Base-by-base conservation (phyloP, 1,140 invertebrate species). In the Drosophila teissieri region DNA sequence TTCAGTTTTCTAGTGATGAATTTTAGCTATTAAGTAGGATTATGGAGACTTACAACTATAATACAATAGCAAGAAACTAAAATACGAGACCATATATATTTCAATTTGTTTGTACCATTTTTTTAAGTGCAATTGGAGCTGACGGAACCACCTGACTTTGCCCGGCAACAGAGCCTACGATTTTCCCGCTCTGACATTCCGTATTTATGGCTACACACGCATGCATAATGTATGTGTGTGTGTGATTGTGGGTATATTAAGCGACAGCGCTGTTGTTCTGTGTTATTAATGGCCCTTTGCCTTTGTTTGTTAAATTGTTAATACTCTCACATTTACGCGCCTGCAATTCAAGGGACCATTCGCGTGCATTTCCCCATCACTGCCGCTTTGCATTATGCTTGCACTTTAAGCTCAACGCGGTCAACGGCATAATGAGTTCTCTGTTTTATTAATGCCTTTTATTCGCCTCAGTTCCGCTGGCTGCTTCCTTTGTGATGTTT, bases 241-340 rank as follows among this genome's bases (percentile, higher is more conserved):
- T 15, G 34, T 37, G n/a, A 37, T 10, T 34, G 17, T 12, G 22
- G 45, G 70, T 75, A 48, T 65, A 58, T 65, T 75, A 61, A 56
- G 24, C 19, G 42, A 2, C 49, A 45, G 48, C 19, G 34, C 36
- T 27, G 68, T 40, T 60, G 54, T 44, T 65, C 56, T 64, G 44
- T 39, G 75, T 82, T 82, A 82, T 82, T 82, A 73, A 82, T 82
- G 74, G 58, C 22, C 34, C 27, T 48, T 48, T 42, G 31, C 51
- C 46, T 46, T 65, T 63, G 70, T 80, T 73, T 65, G 39, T 54
- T 48, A 58, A 82, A 82, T 64, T 73, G 67, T 65, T 78, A 64
- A 64, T 78, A 61, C 58, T 53, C 53, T 19, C 68, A 57, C 67
- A 76, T 58, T 80, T 51, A 63, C 61, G 60, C 51, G 48, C 39